Conservation (phyloP, 2,888 invertebrate species). For the Xestia c-nigrum region DNA sequence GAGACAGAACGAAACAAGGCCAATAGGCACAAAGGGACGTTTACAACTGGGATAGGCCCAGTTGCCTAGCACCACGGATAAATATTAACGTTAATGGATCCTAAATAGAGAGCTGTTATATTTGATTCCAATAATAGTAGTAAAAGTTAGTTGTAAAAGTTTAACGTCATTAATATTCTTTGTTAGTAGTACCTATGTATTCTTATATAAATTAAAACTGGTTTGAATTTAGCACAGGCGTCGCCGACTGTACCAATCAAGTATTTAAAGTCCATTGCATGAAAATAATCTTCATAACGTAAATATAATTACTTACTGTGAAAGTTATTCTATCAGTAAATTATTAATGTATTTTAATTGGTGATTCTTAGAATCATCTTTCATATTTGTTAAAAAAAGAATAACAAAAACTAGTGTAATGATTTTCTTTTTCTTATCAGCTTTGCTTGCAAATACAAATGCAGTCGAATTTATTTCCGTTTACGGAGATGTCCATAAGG, state of each 20-base stretch:
- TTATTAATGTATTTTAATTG: not conserved
- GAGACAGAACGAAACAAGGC: too few species aligned
- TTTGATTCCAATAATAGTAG: too few species aligned
- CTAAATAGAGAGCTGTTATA: too few species aligned
- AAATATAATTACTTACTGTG: not conserved
- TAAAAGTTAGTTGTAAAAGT: too few species aligned
- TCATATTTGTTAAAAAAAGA: not conserved
- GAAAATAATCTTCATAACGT: not conserved
- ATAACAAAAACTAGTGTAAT: not conserved
- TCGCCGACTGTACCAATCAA: conserved; percentile 18
- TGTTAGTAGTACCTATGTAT: not conserved
- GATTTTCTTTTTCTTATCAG: conserved; percentile 3
- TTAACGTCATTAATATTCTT: not conserved
- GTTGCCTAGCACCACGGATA: too few species aligned
- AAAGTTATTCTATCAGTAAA: not conserved
- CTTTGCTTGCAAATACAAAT: not conserved
- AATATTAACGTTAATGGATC: too few species aligned
- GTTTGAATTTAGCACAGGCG: not conserved
- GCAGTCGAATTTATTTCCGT: conserved; percentile 27
- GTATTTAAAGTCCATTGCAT: conserved; percentile 15
- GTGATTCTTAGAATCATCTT: not conserved
- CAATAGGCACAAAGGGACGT: too few species aligned
- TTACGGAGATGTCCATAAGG: conserved; percentile 70
- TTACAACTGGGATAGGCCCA: too few species aligned
- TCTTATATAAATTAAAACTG: not conserved